These are phyloP conservation scores for Zophobas morio DNA, from an alignment of 1,140 invertebrate species.

Conservation along the genomic window DNA sequence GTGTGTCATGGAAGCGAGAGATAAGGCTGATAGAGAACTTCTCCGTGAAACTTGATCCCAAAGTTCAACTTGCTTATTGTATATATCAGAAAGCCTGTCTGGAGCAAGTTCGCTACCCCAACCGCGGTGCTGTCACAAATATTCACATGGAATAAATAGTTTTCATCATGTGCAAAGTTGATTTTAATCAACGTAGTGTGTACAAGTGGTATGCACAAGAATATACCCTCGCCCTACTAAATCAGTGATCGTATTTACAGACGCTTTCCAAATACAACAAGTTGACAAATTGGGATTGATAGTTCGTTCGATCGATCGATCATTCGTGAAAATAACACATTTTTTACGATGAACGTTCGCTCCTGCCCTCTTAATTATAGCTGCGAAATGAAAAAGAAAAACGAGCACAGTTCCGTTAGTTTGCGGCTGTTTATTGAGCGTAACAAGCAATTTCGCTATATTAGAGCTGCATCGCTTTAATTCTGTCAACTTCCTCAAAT, in stretches of 20 bases:
- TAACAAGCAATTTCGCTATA: conserved; percentile 6
- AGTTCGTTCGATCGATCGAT: conserved; percentile 27
- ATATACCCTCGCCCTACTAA: conserved; percentile 8
- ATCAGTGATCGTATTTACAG: conserved; percentile 1
- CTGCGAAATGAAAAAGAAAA: conserved; percentile 10
- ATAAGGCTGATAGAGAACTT: conserved; percentile 89
- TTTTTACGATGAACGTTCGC: conserved; percentile 15
- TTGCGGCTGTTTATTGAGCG: conserved; percentile 1
- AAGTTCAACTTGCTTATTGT: conserved; percentile 86
- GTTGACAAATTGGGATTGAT: conserved; percentile 46
- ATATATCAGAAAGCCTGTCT: conserved; percentile 82
- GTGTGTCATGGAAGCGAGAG: conserved; percentile 87
- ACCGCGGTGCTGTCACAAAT: conserved; percentile 82
- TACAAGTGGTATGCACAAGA: not conserved
- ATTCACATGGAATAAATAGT: conserved; percentile 35
- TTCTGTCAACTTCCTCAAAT: conserved; percentile 25
- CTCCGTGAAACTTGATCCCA: conserved; percentile 92
- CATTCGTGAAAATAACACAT: conserved; percentile 7
- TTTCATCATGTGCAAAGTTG: conserved; percentile 8
- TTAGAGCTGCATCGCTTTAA: not conserved
- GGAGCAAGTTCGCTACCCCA: conserved; percentile 90
- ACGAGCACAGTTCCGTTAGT: conserved; percentile 9
- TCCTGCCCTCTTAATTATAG: conserved; percentile 3
- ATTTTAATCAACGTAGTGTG: conserved; percentile 17
- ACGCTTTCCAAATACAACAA: conserved; percentile 47